Evolutionary conservation across 2,797 vertebrate species (phyloP), one percentile per base, ranked within the genome.

Genomic region (Pteropus rufus): DNA sequence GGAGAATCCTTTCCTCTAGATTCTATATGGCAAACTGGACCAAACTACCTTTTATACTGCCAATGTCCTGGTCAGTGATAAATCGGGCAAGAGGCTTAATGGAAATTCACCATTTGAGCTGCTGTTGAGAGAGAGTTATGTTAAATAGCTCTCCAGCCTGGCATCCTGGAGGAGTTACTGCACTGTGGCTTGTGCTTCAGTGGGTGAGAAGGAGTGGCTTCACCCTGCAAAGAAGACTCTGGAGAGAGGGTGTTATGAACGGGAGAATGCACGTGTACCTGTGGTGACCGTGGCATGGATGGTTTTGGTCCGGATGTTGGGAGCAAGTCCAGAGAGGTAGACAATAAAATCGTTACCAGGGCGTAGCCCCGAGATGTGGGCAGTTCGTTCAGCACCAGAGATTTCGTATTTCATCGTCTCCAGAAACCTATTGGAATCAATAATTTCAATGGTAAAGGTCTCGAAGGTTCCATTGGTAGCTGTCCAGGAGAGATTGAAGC

Each of bases 401-500:
- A 99, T 19, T 95, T 99, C 99, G 98, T 99, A 99, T 96, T 99
- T 99, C 98, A 97, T 97, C 56, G 98, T 98, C 97, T 99, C 99
- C 98, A 98, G 98, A 97, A 99, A 99, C 99, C 99, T 99, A 99
- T 99, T 99, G 95, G 99, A 99, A 99, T 99, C 99, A 99, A 99
- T 99, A 98, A 99, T 99, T 99, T 99, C 99, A 99, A 99, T 98
- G 98, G 99, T 98, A 99, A 99, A 99, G 98, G 92, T 70, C 97
- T 99, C 98, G 97, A 99, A 99, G 95, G 98, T 97, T 94, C 98
- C 99, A 36, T 97, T 97, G 39, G 99, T 98, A 96, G 97, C 98
- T 79, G 99, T 99, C 99, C 99, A 99, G 97, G 98, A 99, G 96
- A 99, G 98, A 97, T 98, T 99, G 99, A 99, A 99, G 98, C 99